These are phyloP conservation scores for Pedetes capensis DNA, from an alignment of 2,113 vertebrate species.

Conservation along the genomic window DNA sequence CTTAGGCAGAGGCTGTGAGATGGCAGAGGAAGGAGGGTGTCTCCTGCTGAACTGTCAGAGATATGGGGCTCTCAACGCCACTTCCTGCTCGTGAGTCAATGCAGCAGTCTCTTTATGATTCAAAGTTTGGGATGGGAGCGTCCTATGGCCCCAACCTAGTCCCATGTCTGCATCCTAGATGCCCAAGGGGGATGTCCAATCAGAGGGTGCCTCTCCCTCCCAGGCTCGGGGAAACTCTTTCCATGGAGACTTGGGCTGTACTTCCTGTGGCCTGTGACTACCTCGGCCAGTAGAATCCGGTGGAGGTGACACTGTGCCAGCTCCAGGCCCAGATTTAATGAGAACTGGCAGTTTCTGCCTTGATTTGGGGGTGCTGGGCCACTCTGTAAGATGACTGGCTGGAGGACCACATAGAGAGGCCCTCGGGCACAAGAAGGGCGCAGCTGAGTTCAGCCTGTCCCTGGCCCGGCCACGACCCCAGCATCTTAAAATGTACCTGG, in stretches of 20 bases:
- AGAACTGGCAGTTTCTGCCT: background rate
- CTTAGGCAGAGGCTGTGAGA: background rate
- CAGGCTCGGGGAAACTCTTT: background rate
- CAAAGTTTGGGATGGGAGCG: background rate
- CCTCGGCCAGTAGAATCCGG: background rate
- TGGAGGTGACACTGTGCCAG: background rate
- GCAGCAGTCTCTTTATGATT: background rate
- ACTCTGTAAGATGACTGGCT: background rate
- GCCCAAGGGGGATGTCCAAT: background rate
- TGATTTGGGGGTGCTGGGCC: background rate
- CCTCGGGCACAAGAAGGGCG: no score
- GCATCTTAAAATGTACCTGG: background rate
- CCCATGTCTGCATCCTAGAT: background rate
- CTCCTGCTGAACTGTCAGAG: background rate
- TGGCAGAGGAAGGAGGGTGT: background rate
- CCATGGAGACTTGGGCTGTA: background rate
- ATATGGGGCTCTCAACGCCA: background rate
- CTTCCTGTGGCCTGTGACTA: background rate
- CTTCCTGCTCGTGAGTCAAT: background rate
- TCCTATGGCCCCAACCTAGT: background rate
- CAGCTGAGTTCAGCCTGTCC: background rate
- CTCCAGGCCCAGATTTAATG: background rate
- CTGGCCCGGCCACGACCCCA: no score
- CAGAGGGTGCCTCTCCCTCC: background rate
- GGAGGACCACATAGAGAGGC: background rate